These are phyloP conservation scores for Mayetiola destructor DNA, from an alignment of 2,888 invertebrate species.

Conservation along the genomic window DNA sequence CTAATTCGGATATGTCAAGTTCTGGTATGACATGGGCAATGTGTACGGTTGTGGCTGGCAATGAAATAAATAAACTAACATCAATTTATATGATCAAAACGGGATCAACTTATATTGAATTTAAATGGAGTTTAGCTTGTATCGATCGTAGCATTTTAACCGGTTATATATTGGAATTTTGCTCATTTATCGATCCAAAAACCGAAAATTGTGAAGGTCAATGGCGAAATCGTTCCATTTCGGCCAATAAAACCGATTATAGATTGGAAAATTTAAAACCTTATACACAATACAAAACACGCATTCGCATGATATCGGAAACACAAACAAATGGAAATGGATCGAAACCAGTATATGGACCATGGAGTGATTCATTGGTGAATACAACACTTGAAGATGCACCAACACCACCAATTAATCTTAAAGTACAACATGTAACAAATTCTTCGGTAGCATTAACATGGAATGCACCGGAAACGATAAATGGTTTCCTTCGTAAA, in stretches of 20 bases:
- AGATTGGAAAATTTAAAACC: slow-evolving; percentile 47
- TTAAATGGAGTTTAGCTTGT: slow-evolving; percentile 67
- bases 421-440: slow-evolving; percentile 39
- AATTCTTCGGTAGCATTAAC: slow-evolving; percentile 47
- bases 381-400: slow-evolving; percentile 54
- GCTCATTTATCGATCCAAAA: slow-evolving; percentile 39
- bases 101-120: slow-evolving; percentile 40
- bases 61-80: slow-evolving; percentile 41
- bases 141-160: slow-evolving; percentile 55
- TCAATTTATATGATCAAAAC: slow-evolving; percentile 39
- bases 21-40: slow-evolving; percentile 70
- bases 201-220: slow-evolving; percentile 40
- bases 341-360: slow-evolving; percentile 36
- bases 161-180: slow-evolving; percentile 64
- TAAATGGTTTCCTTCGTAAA: slow-evolving; percentile 44
- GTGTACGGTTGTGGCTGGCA: slow-evolving; percentile 32
- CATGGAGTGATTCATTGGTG: slow-evolving; percentile 41
- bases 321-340: too few species aligned
- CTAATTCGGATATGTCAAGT: slow-evolving; percentile 46
- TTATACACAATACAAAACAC: slow-evolving; percentile 53
- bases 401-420: slow-evolving; percentile 39
- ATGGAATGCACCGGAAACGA: slow-evolving; percentile 48
- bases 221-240: slow-evolving; percentile 22
- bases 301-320: slow-evolving; percentile 39
- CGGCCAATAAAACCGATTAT: slow-evolving; percentile 25